These are phyloP conservation scores for Myotis findleyi DNA, from an alignment of 2,797 vertebrate genomes.

Conservation along the genomic window DNA sequence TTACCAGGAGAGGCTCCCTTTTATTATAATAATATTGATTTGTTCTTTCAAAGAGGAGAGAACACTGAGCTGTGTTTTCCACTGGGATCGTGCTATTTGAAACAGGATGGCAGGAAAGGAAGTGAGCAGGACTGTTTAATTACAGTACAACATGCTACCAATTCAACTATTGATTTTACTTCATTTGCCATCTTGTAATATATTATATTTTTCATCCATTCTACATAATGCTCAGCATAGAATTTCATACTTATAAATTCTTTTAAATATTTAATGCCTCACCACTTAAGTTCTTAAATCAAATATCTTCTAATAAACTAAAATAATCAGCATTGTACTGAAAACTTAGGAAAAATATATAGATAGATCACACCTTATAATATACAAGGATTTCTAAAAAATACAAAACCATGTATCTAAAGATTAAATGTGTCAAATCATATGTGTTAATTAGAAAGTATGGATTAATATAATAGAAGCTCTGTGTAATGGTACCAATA, in stretches of 20 bases:
- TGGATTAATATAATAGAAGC: constrained; percentile 82
- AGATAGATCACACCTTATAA: constrained; percentile 70
- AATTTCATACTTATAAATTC: constrained; percentile 74
- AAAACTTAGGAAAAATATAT: constrained; percentile 65
- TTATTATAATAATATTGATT: constrained; percentile 67
- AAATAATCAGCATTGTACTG: constrained; percentile 58
- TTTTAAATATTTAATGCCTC: constrained; percentile 80
- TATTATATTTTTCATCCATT: constrained; percentile 64
- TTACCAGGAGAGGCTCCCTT: not conserved
- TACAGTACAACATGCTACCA: constrained; percentile 76
- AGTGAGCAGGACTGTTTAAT: constrained; percentile 79
- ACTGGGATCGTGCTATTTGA: constrained; percentile 68
- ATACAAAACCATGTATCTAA: constrained; percentile 55
- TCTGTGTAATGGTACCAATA: constrained; percentile 72
- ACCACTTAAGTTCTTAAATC: constrained; percentile 69
- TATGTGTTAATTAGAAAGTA: constrained; percentile 82
- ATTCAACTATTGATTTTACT: constrained; percentile 83
- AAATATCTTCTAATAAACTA: constrained; percentile 69
- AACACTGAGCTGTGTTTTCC: constrained; percentile 61
- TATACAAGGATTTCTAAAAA: constrained; percentile 68
- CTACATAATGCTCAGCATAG: constrained; percentile 49
- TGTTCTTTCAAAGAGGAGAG: constrained; percentile 61
- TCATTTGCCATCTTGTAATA: constrained; percentile 79
- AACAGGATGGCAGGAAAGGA: constrained; percentile 73
- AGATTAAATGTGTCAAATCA: constrained; percentile 75